Evolutionary conservation across 2,797 vertebrate species (phyloP).

Genomic region (Pterois miles): DNA sequence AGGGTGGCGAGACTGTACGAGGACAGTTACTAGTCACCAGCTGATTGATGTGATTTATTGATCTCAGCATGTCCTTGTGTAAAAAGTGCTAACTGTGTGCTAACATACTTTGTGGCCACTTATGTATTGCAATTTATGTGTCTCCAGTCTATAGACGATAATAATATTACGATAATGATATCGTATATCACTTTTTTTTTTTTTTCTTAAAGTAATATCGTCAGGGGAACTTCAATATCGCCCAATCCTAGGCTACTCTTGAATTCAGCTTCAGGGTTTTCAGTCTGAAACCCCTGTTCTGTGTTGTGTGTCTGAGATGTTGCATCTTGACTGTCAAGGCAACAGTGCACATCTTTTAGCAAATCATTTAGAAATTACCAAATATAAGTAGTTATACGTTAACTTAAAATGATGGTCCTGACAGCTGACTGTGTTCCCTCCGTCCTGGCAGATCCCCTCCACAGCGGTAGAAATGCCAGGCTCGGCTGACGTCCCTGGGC

Average conservation of each 20-base stretch:
- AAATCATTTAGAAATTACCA: neutral
- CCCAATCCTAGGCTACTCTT: neutral
- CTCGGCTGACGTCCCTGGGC: conserved; percentile 89
- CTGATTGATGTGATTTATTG: too few relatives aligned
- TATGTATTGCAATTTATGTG: too few relatives aligned
- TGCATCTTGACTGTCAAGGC: neutral
- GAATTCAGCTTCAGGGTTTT: neutral
- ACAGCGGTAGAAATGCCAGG: conserved; percentile 98
- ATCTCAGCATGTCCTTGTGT: too few relatives aligned
- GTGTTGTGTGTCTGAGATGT: neutral
- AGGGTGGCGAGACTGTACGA: too few relatives aligned
- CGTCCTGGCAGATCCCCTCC: conserved; percentile 86
- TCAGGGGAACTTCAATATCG: too few relatives aligned
- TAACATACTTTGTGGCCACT: too few relatives aligned
- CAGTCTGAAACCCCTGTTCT: neutral
- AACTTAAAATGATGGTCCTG: neutral
- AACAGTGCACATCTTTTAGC: neutral
- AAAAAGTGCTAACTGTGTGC: too few relatives aligned
- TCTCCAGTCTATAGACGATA: too few relatives aligned
- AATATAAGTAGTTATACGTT: neutral
- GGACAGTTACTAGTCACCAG: too few relatives aligned
- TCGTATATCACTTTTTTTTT: too few relatives aligned
- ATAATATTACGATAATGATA: too few relatives aligned
- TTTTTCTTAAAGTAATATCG: too few relatives aligned
- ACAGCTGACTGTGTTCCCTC: neutral